Conservation (phyloP, 2,113 vertebrate genomes). For the Periophthalmus modestus region DNA sequence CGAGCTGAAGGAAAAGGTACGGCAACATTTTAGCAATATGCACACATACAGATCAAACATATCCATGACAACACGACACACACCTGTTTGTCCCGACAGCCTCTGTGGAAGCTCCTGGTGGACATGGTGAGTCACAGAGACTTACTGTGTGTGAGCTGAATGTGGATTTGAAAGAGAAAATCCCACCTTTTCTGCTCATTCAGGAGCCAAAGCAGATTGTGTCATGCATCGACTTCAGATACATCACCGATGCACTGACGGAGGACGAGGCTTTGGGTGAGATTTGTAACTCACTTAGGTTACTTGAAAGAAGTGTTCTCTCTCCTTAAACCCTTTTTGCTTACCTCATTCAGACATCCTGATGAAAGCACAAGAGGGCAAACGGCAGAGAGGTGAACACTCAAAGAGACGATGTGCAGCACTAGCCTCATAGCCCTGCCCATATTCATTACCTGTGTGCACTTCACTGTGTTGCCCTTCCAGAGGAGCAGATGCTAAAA, state of each 20-base stretch:
- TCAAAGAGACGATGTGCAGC: slow-evolving; percentile 1
- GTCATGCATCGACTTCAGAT: slow-evolving; percentile 86
- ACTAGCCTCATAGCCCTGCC: slow-evolving; percentile 43
- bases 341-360: slow-evolving; percentile 73
- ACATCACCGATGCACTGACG: slow-evolving; percentile 79
- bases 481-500: slow-evolving; percentile 78
- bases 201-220: slow-evolving; percentile 75
- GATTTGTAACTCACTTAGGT: slow-evolving; percentile 8
- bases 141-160: background rate
- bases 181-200: slow-evolving; percentile 7
- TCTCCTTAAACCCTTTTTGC: background rate
- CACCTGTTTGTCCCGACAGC: slow-evolving; percentile 60
- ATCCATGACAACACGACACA: slow-evolving; percentile 15
- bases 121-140: slow-evolving; percentile 77
- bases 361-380: slow-evolving; percentile 69
- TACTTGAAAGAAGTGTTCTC: background rate
- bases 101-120: slow-evolving; percentile 83
- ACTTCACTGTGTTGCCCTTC: background rate
- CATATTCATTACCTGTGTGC: slow-evolving; percentile 10
- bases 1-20: slow-evolving; percentile 80
- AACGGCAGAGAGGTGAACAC: slow-evolving; percentile 76
- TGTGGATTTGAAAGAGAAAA: background rate
- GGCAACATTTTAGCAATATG: background rate
- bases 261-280: slow-evolving; percentile 81
- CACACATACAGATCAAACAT: background rate